Evolutionary conservation across 2,797 vertebrate genomes (phyloP).

Genomic region (Anguilla megastoma): DNA sequence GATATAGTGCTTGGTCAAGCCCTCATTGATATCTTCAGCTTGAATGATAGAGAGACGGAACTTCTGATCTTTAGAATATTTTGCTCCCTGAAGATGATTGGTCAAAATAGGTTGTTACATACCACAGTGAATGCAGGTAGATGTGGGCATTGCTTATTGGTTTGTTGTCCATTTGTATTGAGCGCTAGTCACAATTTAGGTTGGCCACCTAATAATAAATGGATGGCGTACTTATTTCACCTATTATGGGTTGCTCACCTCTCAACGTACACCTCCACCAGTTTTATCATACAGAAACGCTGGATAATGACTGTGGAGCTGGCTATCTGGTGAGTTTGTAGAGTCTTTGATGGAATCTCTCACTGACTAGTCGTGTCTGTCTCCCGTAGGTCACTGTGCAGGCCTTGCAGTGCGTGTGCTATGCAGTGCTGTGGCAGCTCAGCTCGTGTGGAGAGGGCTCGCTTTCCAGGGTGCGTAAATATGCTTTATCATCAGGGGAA

Average conservation of each 20-base stretch:
- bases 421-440: constrained; percentile 83
- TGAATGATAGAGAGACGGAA: not conserved
- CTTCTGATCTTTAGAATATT: not conserved
- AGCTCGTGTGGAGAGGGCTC: constrained; percentile 65
- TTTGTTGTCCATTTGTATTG: no score
- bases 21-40: not conserved
- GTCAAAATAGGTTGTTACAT: no score
- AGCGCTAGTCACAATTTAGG: no score
- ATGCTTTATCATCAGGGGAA: not conserved
- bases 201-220: not conserved
- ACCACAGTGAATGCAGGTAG: no score
- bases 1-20: no score
- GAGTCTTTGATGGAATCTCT: not conserved
- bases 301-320: not conserved
- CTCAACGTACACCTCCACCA: not conserved
- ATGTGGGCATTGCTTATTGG: no score
- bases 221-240: not conserved
- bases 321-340: not conserved
- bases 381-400: constrained; percentile 75
- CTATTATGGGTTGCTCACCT: not conserved
- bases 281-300: not conserved
- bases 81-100: no score
- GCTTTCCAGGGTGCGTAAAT: constrained; percentile 74
- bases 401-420: constrained; percentile 79
- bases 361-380: constrained; percentile 19